Evolutionary conservation across 1,140 invertebrate genomes (phyloP).

Genomic region (Scaptodrosophila lebanonensis): DNA sequence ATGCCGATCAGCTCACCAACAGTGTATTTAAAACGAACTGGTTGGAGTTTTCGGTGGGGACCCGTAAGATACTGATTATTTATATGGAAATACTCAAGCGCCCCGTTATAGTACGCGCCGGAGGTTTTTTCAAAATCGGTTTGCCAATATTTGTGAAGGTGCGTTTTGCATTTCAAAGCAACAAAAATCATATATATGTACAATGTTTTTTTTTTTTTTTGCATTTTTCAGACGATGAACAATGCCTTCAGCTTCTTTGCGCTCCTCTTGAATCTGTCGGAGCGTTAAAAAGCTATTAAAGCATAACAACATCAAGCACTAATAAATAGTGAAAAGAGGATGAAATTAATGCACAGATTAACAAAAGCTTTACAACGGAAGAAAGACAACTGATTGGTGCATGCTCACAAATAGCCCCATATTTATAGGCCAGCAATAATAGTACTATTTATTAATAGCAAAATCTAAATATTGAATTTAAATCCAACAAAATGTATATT

Average conservation of each 20-base stretch:
- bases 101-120: conserved; percentile 55
- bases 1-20: conserved; percentile 48
- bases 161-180: background rate
- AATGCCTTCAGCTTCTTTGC: conserved; percentile 71
- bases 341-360: too few relatives aligned
- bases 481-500: too few relatives aligned
- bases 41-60: conserved; percentile 49
- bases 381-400: too few relatives aligned
- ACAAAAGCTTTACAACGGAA: too few relatives aligned
- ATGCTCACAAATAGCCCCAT: too few relatives aligned
- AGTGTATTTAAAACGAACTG: conserved; percentile 61
- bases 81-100: conserved; percentile 64
- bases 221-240: conserved; percentile 54
- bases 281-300: conserved; percentile 28
- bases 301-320: background rate
- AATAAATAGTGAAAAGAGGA: background rate
- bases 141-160: conserved; percentile 70
- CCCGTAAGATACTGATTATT: conserved; percentile 57
- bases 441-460: too few relatives aligned
- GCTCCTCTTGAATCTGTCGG: conserved; percentile 60
- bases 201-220: background rate
- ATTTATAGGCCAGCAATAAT: too few relatives aligned
- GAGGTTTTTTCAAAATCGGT: conserved; percentile 62
- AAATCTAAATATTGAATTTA: too few relatives aligned
- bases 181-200: background rate